phyloP scores from a whole-genome alignment of 2,888 invertebrate genomes.

The Allolobophora icterica region DNA sequence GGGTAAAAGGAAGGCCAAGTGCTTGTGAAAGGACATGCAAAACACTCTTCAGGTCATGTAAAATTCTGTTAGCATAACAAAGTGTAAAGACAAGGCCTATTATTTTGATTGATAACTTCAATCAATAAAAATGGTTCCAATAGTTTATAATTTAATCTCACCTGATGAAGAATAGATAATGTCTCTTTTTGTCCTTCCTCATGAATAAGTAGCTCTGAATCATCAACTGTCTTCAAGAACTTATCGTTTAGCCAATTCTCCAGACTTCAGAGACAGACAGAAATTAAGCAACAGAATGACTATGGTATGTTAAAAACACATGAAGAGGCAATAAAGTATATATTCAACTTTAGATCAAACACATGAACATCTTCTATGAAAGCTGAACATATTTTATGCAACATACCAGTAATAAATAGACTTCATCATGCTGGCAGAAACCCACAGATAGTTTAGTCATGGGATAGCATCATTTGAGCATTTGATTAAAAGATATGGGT shows the following conservation, averaged over 20 bases:
- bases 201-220: not conserved
- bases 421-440: too few species aligned
- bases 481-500: not conserved
- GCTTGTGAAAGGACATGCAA: not conserved
- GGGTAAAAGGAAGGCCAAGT: not conserved
- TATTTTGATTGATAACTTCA: not conserved
- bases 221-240: constrained; percentile 11
- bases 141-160: not conserved
- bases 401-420: too few species aligned
- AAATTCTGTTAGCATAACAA: not conserved
- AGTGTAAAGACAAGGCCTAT: not conserved
- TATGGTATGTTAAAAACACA: not conserved
- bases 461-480: too few species aligned
- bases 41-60: not conserved
- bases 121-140: not conserved
- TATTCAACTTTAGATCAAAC: not conserved
- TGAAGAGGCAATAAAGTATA: not conserved
- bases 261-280: not conserved
- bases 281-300: not conserved
- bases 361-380: not conserved
- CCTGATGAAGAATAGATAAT: constrained; percentile 25
- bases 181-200: not conserved
- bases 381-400: too few species aligned
- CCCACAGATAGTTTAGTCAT: too few species aligned
- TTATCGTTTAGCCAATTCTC: not conserved